Percentiles rank a stretch among this genome's conserved stretches.
These are phyloP conservation scores for Bovichtus diacanthus DNA, from an alignment of 2,797 vertebrate genomes.

Conservation along the genomic window DNA sequence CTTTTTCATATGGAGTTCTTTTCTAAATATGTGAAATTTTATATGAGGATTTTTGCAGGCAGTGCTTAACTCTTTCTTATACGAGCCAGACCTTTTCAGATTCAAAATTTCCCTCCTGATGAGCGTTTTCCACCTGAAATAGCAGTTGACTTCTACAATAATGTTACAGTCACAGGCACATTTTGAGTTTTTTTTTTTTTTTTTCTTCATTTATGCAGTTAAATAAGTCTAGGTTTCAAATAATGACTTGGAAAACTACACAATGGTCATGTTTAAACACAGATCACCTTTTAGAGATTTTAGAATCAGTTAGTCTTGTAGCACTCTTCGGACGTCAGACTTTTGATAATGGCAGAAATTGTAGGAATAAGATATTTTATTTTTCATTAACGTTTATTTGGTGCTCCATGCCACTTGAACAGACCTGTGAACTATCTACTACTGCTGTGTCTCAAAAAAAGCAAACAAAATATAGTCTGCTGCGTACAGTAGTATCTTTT, in stretches of 20 bases:
- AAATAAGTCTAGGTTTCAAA: constrained; percentile 4
- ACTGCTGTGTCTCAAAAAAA: constrained; percentile 85
- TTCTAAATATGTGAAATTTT: constrained; percentile 30
- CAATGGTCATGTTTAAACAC: constrained; percentile 21
- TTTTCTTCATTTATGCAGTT: background rate
- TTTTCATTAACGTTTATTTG: constrained; percentile 63
- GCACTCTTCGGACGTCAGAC: constrained; percentile 27
- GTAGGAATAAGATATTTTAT: background rate
- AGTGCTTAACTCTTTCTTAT: constrained; percentile 18
- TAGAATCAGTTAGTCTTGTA: constrained; percentile 15
- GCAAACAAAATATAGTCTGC: constrained; percentile 72
- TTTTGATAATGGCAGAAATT: constrained; percentile 18
- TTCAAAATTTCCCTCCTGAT: constrained; percentile 8
- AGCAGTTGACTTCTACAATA: too few relatives aligned
- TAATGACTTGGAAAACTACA: background rate
- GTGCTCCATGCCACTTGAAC: constrained; percentile 82
- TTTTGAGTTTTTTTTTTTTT: background rate
- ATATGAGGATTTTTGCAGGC: constrained; percentile 23
- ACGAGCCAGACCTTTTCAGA: constrained; percentile 23
- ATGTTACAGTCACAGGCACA: constrained; percentile 5
- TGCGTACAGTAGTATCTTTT: constrained; percentile 42
- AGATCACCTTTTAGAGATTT: constrained; percentile 21
- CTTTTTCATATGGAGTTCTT: constrained; percentile 31
- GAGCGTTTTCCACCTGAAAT: constrained; percentile 8
- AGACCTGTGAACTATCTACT: constrained; percentile 90